Base-by-base conservation (phyloP, 2,888 invertebrate genomes). In the Omphaloscelis lunosa region DNA sequence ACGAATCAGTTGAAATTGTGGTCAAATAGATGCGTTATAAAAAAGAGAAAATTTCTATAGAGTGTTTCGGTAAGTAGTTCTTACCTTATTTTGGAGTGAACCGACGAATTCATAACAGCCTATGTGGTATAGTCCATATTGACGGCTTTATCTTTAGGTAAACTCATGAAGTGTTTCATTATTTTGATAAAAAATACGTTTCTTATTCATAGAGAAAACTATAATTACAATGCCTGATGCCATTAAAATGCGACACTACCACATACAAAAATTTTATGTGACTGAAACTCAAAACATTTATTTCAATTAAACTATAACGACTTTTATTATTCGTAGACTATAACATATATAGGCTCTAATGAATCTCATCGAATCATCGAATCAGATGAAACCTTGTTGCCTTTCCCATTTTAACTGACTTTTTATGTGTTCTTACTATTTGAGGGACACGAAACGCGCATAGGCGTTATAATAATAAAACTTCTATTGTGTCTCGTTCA, bases 1-100 rank as follows among this genome's bases (percentile, higher is more conserved):
- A 77, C 66, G 63, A 85, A 80, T 61, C 41, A 6, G 62, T 45
- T 41, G 62, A 62, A 72, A 58, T 29, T 34, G 62, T 58, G 34
- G 41, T 41, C 45, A 66, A 61, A 51, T 53, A 66, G 58, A 53
- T 58, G 7, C 0, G 5, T 56, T 15, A 7, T 7, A 34, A 7
- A 48, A n/a, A 12, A 59, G 17, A 29, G 8, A 29, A 0, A 8
- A 9, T 29, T 59, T 59, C 29, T 20, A 29, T 27, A 58, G 27
- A 6, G n/a, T 58, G 6, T 17, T 29, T 59, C 17, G 15, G 17
- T 29, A 8, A 29, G 27, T 58, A 58, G 17, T 29, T 17, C 29
- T 59, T 59, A 8, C 59, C 59, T 59, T 15, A 59, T 59, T 59
- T 59, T 29, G 7, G 27, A 58, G 2, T 27, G 15, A 27, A 58